A percentile compares a stretch with the other conserved stretches of the same genome.
These are phyloP conservation scores for Piezodorus guildinii DNA, from an alignment of 1,140 invertebrate species.

Conservation along the genomic window DNA sequence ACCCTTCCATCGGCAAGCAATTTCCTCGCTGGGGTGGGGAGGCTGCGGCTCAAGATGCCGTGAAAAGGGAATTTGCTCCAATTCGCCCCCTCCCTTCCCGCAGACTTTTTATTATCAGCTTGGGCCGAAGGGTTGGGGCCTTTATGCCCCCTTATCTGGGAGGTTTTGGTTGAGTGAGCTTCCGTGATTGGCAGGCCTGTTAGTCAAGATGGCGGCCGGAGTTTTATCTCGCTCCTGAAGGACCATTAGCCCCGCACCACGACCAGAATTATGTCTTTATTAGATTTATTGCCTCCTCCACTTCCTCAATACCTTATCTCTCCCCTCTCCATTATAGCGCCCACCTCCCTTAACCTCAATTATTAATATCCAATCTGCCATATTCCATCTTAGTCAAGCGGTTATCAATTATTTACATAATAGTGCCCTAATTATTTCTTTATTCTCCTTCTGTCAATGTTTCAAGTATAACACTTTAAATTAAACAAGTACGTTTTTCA, in stretches of 20 bases:
- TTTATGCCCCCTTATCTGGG: slow-evolving; percentile 15
- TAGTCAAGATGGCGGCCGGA: slow-evolving; percentile 4
- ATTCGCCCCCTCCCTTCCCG: slow-evolving; percentile 5
- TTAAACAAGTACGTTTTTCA: too few relatives aligned
- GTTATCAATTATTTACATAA: too few relatives aligned
- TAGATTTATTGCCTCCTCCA: slow-evolving; percentile 11
- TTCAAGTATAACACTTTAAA: too few relatives aligned
- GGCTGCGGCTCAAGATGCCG: slow-evolving; percentile 8
- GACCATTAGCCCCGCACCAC: slow-evolving; percentile 8
- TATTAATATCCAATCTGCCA: too few relatives aligned
- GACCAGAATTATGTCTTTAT: slow-evolving; percentile 14
- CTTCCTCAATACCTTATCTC: slow-evolving; percentile 7
- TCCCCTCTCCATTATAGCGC: neutral
- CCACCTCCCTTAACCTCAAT: neutral
- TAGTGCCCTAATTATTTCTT: too few relatives aligned
- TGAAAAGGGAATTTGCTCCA: slow-evolving; percentile 15
- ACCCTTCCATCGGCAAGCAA: slow-evolving; percentile 11
- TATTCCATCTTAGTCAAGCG: too few relatives aligned
- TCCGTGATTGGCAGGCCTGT: slow-evolving; percentile 15
- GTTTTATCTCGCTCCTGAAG: slow-evolving; percentile 3
- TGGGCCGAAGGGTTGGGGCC: neutral
- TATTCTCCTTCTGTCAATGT: too few relatives aligned
- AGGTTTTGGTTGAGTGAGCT: slow-evolving; percentile 15
- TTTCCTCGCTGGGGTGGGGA: neutral
- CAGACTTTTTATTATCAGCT: slow-evolving; percentile 14